Percentiles rank a stretch among this genome's conserved stretches.
phyloP scores from a whole-genome alignment of 1,140 invertebrate species.

The Carcinoscorpius rotundicauda region DNA sequence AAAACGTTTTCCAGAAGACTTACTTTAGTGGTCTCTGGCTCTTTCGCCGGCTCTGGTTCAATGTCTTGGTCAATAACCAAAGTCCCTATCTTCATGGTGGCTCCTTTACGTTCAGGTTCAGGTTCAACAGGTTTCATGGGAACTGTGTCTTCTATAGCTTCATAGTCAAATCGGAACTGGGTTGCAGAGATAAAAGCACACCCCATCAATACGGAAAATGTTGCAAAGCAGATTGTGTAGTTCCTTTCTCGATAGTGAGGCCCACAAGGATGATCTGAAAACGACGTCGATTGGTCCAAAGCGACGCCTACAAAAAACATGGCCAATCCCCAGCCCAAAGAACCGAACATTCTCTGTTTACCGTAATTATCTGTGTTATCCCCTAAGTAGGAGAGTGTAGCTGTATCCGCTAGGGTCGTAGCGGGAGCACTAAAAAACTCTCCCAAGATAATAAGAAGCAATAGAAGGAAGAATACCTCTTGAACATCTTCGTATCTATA shows the following conservation, averaged over 20 bases:
- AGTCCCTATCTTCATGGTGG: too few relatives aligned
- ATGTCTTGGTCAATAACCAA: too few relatives aligned
- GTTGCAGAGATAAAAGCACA: conserved; percentile 86
- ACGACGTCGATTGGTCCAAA: conserved; percentile 83
- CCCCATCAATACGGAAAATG: conserved; percentile 93
- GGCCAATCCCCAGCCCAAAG: conserved; percentile 90
- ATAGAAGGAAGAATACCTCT: conserved; percentile 87
- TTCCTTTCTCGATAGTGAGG: conserved; percentile 84
- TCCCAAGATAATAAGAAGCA: conserved; percentile 84
- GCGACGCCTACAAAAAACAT: conserved; percentile 99
- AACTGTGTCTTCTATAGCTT: conserved; percentile 17
- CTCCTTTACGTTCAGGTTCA: neutral
- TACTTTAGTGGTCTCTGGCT: too few relatives aligned
- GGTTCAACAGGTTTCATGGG: conserved; percentile 15
- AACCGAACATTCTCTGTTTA: conserved; percentile 96
- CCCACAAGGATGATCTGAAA: conserved; percentile 80
- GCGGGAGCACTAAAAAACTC: conserved; percentile 94
- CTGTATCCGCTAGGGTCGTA: conserved; percentile 90
- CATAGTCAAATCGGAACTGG: conserved; percentile 46
- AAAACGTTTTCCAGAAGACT: too few relatives aligned
- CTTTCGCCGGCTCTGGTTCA: too few relatives aligned
- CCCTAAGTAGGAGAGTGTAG: conserved; percentile 73
- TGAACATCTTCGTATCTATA: conserved; percentile 78
- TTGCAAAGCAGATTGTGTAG: conserved; percentile 96
- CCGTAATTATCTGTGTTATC: conserved; percentile 85